These are phyloP conservation scores for Eristalis intricaria DNA, from an alignment of 2,888 invertebrate species.

Conservation along the genomic window DNA sequence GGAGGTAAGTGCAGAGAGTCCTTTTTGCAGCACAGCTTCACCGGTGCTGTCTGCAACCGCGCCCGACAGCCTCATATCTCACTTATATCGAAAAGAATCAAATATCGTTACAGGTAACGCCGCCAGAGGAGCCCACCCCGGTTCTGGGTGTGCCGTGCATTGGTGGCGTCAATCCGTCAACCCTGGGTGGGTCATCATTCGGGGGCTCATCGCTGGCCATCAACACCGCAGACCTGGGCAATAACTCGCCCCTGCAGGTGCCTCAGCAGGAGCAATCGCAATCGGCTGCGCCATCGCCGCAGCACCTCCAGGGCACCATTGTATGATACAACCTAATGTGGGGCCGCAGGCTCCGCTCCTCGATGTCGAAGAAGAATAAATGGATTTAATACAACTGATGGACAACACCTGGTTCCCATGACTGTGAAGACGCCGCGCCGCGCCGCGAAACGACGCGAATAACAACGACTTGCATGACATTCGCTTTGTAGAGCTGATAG, in stretches of 20 bases:
- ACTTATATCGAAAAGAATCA: slow-evolving; percentile 76
- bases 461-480: slow-evolving; percentile 60
- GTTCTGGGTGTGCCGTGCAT: slow-evolving; percentile 80
- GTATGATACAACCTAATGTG: slow-evolving; percentile 98
- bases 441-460: not conserved
- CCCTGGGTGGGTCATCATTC: slow-evolving; percentile 77
- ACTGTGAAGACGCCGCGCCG: not conserved
- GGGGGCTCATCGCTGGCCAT: slow-evolving; percentile 79
- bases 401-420: slow-evolving; percentile 34
- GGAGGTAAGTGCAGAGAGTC: slow-evolving; percentile 81
- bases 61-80: slow-evolving; percentile 1
- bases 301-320: slow-evolving; percentile 93
- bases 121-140: slow-evolving; percentile 84
- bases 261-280: slow-evolving; percentile 77
- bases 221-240: slow-evolving; percentile 79
- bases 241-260: slow-evolving; percentile 85
- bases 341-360: slow-evolving; percentile 92
- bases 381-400: slow-evolving; percentile 79
- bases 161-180: slow-evolving; percentile 81
- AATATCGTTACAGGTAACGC: slow-evolving; percentile 83
- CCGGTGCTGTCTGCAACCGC: not conserved
- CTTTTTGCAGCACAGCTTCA: not conserved
- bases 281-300: slow-evolving; percentile 82
- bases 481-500: slow-evolving; percentile 48
- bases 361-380: slow-evolving; percentile 84